phyloP scores from a whole-genome alignment of 2,113 vertebrate genomes.

The Thalassoma bifasciatum region DNA sequence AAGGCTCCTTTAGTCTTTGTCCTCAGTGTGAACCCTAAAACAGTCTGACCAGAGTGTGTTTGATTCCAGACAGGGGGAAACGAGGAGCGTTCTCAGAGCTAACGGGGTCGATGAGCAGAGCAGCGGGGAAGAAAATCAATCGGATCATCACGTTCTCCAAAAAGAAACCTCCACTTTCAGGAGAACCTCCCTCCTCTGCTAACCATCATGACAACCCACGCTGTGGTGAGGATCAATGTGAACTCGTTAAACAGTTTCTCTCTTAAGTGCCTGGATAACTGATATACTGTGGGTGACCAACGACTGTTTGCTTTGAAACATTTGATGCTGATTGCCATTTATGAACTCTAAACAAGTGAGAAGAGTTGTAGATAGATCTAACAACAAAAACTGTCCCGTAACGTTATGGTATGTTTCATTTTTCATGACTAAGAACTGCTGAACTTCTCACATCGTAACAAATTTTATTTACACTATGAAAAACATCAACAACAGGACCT shows the following conservation, averaged over 20 bases:
- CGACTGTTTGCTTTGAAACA: too few relatives aligned
- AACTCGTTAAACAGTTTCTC: neutral
- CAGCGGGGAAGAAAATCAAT: constrained; percentile 95
- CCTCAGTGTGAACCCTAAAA: neutral
- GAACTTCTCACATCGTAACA: too few relatives aligned
- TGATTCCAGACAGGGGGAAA: constrained; percentile 87
- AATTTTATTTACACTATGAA: too few relatives aligned
- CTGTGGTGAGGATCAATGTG: constrained; percentile 85
- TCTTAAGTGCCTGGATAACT: too few relatives aligned
- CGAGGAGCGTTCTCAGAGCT: constrained; percentile 92
- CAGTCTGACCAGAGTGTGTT: constrained; percentile 19
- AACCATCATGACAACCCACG: constrained; percentile 88
- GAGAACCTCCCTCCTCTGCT: constrained; percentile 84
- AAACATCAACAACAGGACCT: too few relatives aligned
- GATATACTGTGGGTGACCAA: too few relatives aligned
- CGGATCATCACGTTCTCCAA: constrained; percentile 98
- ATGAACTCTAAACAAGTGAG: too few relatives aligned
- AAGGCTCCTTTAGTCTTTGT: neutral
- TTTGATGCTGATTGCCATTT: too few relatives aligned
- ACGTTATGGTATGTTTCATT: too few relatives aligned
- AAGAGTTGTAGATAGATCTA: too few relatives aligned
- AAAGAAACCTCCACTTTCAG: constrained; percentile 87
- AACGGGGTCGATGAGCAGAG: constrained; percentile 94
- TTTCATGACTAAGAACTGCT: too few relatives aligned
- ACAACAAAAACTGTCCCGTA: too few relatives aligned